Percentiles rank a stretch among this genome's conserved stretches.
phyloP scores from a whole-genome alignment of 2,888 invertebrate species.

The Heliconius hortense region DNA sequence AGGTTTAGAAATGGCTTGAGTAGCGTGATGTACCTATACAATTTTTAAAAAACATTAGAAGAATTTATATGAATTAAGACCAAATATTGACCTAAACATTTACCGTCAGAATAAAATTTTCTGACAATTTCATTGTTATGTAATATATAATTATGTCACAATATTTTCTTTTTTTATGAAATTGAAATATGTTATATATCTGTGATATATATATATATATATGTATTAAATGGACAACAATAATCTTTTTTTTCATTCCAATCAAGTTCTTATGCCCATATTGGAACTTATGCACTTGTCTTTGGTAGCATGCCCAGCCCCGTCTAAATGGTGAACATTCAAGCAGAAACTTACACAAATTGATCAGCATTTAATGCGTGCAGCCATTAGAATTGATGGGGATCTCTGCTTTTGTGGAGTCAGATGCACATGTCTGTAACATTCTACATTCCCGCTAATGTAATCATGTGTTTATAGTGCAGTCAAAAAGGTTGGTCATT shows the following conservation, averaged over 20 bases:
- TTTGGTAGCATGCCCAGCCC: constrained; percentile 32
- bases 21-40: constrained; percentile 92
- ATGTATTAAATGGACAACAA: not conserved
- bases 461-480: constrained; percentile 38
- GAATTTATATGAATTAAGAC: not conserved
- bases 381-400: constrained; percentile 39
- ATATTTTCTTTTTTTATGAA: not conserved
- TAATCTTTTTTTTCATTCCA: not conserved
- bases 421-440: constrained; percentile 40
- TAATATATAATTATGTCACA: not conserved
- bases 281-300: constrained; percentile 6
- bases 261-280: not conserved
- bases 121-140: not conserved
- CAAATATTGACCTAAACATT: not conserved
- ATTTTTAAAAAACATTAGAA: constrained; percentile 3
- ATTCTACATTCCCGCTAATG: constrained; percentile 43
- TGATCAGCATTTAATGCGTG: constrained; percentile 39
- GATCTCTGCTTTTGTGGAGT: constrained; percentile 37
- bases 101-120: not conserved
- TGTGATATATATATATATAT: not conserved
- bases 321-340: constrained; percentile 37
- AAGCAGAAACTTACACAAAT: constrained; percentile 40
- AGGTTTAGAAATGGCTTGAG: constrained; percentile 94
- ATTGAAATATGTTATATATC: not conserved
- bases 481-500: constrained; percentile 10